A percentile compares a stretch with the other conserved stretches of the same genome.
These are phyloP conservation scores for Linnaemya vulpina DNA, from an alignment of 2,888 invertebrate species.

Conservation along the genomic window DNA sequence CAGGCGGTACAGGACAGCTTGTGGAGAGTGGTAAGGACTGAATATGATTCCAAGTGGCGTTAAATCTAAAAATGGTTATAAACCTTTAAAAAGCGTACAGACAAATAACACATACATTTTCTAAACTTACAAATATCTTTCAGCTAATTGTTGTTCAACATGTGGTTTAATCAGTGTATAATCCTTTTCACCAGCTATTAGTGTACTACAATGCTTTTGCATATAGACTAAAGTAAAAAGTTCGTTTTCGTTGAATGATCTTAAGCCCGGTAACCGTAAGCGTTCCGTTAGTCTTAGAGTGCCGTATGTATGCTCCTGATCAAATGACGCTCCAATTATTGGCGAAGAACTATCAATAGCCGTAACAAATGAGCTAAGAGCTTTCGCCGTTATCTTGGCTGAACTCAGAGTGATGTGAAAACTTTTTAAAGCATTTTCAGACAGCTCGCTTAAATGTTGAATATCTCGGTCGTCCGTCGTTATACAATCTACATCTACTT, in stretches of 20 bases:
- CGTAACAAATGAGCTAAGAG: constrained; percentile 78
- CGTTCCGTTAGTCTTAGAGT: constrained; percentile 78
- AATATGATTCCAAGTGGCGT: constrained; percentile 82
- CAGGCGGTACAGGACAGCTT: constrained; percentile 78
- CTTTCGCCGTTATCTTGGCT: constrained; percentile 79
- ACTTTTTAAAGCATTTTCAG: constrained; percentile 76
- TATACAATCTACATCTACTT: constrained; percentile 77
- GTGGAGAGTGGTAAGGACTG: constrained; percentile 80
- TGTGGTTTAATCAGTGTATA: constrained; percentile 82
- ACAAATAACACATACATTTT: background rate
- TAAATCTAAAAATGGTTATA: constrained; percentile 76
- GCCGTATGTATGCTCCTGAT: constrained; percentile 79
- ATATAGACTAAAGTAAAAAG: constrained; percentile 81
- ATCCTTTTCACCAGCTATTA: constrained; percentile 79
- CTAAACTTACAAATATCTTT: constrained; percentile 80
- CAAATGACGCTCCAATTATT: constrained; percentile 79
- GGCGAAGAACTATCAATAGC: constrained; percentile 79
- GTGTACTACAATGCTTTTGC: constrained; percentile 82
- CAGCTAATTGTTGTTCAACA: constrained; percentile 80
- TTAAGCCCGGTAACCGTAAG: constrained; percentile 80
- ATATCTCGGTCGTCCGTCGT: constrained; percentile 74
- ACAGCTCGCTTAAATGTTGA: constrained; percentile 75
- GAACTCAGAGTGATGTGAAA: constrained; percentile 80
- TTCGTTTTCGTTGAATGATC: constrained; percentile 81
- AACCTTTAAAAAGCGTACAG: background rate